A percentile compares a stretch with the other conserved stretches of the same genome.
phyloP scores from a whole-genome alignment of 2,888 invertebrate genomes.

The Hyposoter didymator region DNA sequence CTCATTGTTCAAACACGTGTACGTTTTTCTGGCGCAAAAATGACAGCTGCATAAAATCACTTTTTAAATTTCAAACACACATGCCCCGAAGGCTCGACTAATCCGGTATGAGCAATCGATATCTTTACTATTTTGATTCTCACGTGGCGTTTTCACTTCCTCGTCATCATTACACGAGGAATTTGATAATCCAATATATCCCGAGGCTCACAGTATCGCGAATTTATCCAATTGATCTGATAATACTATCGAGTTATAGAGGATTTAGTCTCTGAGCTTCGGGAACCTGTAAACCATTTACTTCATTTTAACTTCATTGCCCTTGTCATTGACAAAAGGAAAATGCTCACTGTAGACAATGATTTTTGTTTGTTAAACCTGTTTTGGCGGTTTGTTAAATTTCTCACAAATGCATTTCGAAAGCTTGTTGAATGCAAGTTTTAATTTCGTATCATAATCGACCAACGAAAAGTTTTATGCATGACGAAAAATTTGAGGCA shows the following conservation, averaged over 20 bases:
- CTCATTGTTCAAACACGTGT: too few species aligned
- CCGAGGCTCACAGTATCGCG: slow-evolving; percentile 19
- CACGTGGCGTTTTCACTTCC: slow-evolving; percentile 50
- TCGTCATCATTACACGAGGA: slow-evolving; percentile 40
- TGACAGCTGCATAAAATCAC: neutral
- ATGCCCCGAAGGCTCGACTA: neutral
- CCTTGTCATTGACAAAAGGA: too few species aligned
- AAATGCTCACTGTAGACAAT: neutral
- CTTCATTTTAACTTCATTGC: neutral
- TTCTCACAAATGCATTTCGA: neutral
- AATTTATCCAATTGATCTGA: slow-evolving; percentile 45
- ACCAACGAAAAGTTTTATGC: neutral
- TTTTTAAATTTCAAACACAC: neutral
- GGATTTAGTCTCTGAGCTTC: neutral
- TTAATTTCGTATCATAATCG: neutral
- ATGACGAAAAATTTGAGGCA: neutral
- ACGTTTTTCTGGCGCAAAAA: neutral
- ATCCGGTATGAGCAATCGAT: slow-evolving; percentile 8
- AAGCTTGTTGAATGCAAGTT: neutral
- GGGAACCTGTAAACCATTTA: slow-evolving; percentile 2
- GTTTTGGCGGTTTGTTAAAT: neutral
- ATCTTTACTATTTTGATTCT: slow-evolving; percentile 26
- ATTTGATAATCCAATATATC: slow-evolving; percentile 53
- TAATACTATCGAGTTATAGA: slow-evolving; percentile 11
- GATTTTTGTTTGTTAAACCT: neutral